Conservation (phyloP, 2,888 invertebrate genomes). For the Brachyptera risi region DNA sequence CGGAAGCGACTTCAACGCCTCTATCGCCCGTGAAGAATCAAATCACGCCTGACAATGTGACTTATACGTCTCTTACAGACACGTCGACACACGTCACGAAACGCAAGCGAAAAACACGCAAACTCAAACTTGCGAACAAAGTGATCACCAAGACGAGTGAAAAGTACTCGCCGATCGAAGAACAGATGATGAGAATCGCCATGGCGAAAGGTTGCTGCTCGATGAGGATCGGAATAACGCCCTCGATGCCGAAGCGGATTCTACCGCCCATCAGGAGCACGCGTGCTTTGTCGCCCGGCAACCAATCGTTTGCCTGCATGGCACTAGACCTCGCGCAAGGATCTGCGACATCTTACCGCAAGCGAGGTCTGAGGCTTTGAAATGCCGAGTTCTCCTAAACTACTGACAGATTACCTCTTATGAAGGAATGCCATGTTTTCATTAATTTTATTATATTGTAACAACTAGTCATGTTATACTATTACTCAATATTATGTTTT, state of each 20-base stretch:
- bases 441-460: no score
- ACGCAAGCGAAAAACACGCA: neutral
- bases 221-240: neutral
- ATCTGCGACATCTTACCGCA: neutral
- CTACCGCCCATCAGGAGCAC: neutral
- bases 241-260: neutral
- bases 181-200: neutral
- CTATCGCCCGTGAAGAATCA: neutral
- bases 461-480: no score
- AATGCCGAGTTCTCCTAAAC: no score
- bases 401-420: no score
- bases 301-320: neutral
- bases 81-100: neutral
- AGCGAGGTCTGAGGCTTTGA: neutral
- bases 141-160: neutral
- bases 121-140: neutral
- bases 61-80: neutral
- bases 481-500: no score
- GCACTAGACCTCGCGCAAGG: neutral
- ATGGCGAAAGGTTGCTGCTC: neutral
- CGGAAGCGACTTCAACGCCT: constrained; percentile 14
- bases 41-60: no score
- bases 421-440: no score
- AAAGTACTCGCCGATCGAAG: neutral
- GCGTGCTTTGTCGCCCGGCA: neutral